Evolutionary conservation across 2,888 invertebrate genomes (phyloP).

Genomic region (Globia sparganii): DNA sequence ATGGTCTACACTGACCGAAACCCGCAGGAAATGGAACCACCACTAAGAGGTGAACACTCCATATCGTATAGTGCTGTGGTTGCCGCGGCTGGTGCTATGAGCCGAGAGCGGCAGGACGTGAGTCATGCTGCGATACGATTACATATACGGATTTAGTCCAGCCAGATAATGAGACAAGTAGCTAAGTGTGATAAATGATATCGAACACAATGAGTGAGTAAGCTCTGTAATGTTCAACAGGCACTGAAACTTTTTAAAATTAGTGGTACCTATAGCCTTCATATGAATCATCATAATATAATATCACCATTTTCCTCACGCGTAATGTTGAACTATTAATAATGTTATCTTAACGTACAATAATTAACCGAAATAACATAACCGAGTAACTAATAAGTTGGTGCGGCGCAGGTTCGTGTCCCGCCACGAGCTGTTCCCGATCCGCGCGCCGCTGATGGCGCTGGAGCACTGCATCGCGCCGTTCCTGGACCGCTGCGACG

Average conservation of each 20-base stretch:
- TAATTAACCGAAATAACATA: background rate
- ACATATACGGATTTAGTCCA: background rate
- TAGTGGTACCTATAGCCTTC: background rate
- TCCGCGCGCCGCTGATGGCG: constrained; percentile 97
- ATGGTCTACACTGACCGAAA: background rate
- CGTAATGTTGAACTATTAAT: background rate
- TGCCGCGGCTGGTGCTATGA: background rate
- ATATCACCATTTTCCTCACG: background rate
- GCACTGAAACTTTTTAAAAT: too few species aligned
- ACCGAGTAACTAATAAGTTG: background rate
- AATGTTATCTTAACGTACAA: background rate
- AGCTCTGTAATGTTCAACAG: background rate
- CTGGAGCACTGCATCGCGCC: constrained; percentile 99
- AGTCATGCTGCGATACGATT: background rate
- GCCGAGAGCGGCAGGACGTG: background rate
- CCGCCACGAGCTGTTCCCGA: constrained; percentile 98
- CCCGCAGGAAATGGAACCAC: background rate
- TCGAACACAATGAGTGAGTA: background rate
- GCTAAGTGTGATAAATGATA: background rate
- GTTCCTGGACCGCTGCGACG: constrained; percentile 97
- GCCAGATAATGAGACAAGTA: background rate
- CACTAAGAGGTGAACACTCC: background rate
- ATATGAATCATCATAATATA: background rate
- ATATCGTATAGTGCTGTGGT: background rate
- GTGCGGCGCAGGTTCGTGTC: constrained; percentile 91